Conservation (phyloP, 1,140 invertebrate species). For the Rhysida immarginata region DNA sequence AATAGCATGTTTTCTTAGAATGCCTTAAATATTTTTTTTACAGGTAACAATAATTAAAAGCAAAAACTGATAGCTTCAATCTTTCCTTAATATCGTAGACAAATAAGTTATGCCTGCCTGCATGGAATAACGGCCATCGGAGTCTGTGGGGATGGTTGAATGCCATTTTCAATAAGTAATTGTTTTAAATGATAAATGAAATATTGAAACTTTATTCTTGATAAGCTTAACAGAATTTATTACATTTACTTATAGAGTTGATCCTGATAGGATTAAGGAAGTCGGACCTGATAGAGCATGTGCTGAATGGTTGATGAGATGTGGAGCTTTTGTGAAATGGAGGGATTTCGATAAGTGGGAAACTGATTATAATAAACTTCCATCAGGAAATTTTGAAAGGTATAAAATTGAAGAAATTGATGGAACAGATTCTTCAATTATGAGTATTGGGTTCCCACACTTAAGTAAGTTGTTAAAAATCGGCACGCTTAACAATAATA, state of each 20-base stretch:
- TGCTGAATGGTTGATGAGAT: slow-evolving; percentile 74
- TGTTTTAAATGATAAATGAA: no score
- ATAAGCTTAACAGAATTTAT: background rate
- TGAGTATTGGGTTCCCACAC: slow-evolving; percentile 58
- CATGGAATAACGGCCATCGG: no score
- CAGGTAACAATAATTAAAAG: no score
- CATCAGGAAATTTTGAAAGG: slow-evolving; percentile 28
- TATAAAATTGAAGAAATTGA: slow-evolving; percentile 51
- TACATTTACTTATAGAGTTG: slow-evolving; percentile 31
- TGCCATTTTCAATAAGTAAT: no score
- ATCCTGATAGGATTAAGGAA: slow-evolving; percentile 46
- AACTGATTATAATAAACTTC: slow-evolving; percentile 53
- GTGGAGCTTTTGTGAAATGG: slow-evolving; percentile 61
- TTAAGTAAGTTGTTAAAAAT: slow-evolving; percentile 41
- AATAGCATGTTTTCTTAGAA: no score
- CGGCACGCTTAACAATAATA: no score
- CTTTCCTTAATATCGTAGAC: no score
- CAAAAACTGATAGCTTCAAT: no score
- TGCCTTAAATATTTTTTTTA: no score
- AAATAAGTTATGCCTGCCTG: no score
- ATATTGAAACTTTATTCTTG: no score
- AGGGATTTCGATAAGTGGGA: slow-evolving; percentile 35
- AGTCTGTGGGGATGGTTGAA: no score
- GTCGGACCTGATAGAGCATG: slow-evolving; percentile 72
- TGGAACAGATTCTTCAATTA: slow-evolving; percentile 57